Conservation (phyloP, 2,888 invertebrate species). For the Pandemis heparana region DNA sequence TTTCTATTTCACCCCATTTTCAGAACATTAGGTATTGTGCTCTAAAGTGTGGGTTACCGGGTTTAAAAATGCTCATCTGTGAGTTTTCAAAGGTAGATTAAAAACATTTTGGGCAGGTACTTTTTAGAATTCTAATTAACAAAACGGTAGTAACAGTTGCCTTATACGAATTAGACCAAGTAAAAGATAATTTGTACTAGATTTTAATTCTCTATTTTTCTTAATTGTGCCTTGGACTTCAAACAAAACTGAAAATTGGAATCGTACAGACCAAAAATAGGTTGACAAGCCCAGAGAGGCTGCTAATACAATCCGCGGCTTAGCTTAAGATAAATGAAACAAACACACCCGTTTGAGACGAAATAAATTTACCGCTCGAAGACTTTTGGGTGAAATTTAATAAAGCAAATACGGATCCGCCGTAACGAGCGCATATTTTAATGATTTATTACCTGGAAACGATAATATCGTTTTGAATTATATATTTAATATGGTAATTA, state of each 20-base stretch:
- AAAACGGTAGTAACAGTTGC: no score
- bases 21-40: constrained; percentile 19
- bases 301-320: constrained; percentile 68
- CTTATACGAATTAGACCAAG: no score
- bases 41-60: background rate
- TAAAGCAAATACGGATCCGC: constrained; percentile 74
- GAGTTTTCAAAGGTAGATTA: background rate
- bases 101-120: no score
- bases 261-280: constrained; percentile 13
- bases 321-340: constrained; percentile 52
- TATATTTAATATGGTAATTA: background rate
- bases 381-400: constrained; percentile 73
- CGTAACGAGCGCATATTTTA: constrained; percentile 70
- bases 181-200: no score
- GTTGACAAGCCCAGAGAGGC: constrained; percentile 50
- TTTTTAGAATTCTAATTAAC: no score
- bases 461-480: constrained; percentile 17
- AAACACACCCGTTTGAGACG: constrained; percentile 63
- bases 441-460: constrained; percentile 64
- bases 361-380: constrained; percentile 69
- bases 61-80: background rate
- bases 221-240: no score
- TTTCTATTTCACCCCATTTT: constrained; percentile 38
- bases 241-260: background rate
- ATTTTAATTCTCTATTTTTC: no score